phyloP scores from a whole-genome alignment of 2,888 invertebrate genomes.

The Oegoconia quadripuncta region DNA sequence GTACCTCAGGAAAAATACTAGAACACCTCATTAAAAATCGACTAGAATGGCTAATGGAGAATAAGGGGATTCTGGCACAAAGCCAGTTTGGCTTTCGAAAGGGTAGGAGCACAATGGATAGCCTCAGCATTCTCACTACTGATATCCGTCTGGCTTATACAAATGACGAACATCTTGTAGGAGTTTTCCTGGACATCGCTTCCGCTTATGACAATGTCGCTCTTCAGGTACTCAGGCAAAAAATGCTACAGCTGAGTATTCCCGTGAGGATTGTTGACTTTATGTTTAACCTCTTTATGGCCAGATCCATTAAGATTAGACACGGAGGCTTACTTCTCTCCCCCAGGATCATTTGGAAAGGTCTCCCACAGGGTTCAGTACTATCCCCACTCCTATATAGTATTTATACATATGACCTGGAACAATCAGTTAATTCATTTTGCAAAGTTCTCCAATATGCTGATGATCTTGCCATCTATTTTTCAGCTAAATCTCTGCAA shows the following conservation, averaged over 20 bases:
- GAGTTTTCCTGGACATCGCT: slow-evolving; percentile 8
- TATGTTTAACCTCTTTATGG: background rate
- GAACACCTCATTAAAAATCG: slow-evolving; percentile 18
- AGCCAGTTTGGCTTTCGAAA: slow-evolving; percentile 21
- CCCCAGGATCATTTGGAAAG: slow-evolving; percentile 15
- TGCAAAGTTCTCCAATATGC: slow-evolving; percentile 19
- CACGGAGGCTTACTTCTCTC: background rate
- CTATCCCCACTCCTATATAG: slow-evolving; percentile 18
- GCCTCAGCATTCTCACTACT: slow-evolving; percentile 9
- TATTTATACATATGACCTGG: slow-evolving; percentile 15
- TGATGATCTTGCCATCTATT: slow-evolving; percentile 16
- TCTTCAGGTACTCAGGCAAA: slow-evolving; percentile 9
- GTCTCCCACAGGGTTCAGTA: slow-evolving; percentile 22
- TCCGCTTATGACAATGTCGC: slow-evolving; percentile 13
- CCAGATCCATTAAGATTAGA: slow-evolving; percentile 1
- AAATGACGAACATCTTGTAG: slow-evolving; percentile 3
- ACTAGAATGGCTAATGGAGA: slow-evolving; percentile 19
- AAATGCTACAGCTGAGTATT: slow-evolving; percentile 8
- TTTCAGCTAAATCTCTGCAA: background rate
- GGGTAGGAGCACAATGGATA: slow-evolving; percentile 19
- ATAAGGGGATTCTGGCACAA: slow-evolving; percentile 4
- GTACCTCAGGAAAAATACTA: slow-evolving; percentile 10
- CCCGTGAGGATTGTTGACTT: slow-evolving; percentile 4
- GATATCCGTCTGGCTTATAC: slow-evolving; percentile 9
- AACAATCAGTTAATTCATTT: background rate